Evolutionary conservation across 92 coral and sea anemone genomes (phyloP), one percentile per base, ranked within the genome.

Genomic region (Epizoanthus stellaris): DNA sequence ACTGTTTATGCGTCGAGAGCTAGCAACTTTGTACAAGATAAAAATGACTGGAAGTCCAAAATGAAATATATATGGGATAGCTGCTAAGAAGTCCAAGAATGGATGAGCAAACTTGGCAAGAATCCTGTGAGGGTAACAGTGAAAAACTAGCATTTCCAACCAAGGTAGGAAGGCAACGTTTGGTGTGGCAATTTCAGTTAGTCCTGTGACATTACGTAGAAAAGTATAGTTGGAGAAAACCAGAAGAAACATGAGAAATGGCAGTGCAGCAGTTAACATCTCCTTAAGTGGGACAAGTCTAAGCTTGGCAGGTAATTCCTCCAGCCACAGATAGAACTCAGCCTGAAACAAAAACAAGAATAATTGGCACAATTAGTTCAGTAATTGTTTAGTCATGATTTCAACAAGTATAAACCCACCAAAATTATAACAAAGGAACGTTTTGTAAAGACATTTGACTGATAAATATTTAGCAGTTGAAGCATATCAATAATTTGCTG

Each of bases 21-120:
- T 89, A n/a, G 75, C 94, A 21, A 97, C 82, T 87, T 97, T 97
- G 86, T 92, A 95, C 15, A 97, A 70, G 65, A 89, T 77, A 79
- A 97, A 94, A 59, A 97, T 54, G 71, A 88, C 92, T 67, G 99
- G 99, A 71, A 97, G 91, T 79, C 94, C 95, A 83, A 97, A 97
- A 77, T 97, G 99, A 80, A 95, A 82, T 54, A 97, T 85, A 45
- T 97, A 97, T 23, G 99, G 99, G 67, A 97, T 84, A 5, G 99
- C 99, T 25, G 99, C 99, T 38, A 97, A 53, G 63, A 93, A 93
- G 97, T 97, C 99, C 86, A 97, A 90, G 42, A 90, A 85, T 15
- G 99, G 99, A 71, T 97, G 95, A 7, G 99, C 98, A 91, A 94
- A 97, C 90, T 94, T 92, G 40, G 95, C 92, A 71, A 97, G 92